phyloP scores from a whole-genome alignment of 2,797 vertebrate genomes.

The Pogonophryne albipinna region DNA sequence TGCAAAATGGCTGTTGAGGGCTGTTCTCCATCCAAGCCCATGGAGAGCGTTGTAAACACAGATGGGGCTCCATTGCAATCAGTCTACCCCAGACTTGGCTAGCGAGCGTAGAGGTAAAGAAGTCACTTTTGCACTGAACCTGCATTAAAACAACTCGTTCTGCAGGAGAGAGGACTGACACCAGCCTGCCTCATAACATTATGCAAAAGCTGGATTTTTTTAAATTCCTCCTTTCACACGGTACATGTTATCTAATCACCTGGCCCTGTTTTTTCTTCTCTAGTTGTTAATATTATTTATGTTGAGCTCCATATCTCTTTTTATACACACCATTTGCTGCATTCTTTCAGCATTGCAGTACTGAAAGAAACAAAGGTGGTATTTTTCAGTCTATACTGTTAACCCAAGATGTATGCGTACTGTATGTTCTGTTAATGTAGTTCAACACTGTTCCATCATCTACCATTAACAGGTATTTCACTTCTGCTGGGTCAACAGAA shows the following conservation, averaged over 20 bases:
- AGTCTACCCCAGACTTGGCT: slow-evolving; percentile 61
- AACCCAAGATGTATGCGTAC: slow-evolving; percentile 18
- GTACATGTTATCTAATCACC: slow-evolving; percentile 20
- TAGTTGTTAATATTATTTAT: slow-evolving; percentile 41
- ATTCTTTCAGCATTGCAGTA: slow-evolving; percentile 39
- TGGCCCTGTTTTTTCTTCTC: slow-evolving; percentile 30
- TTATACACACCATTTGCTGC: slow-evolving; percentile 52
- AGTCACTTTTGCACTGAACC: slow-evolving; percentile 82
- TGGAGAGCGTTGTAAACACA: slow-evolving; percentile 57
- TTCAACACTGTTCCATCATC: slow-evolving; percentile 24
- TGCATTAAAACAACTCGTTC: slow-evolving; percentile 55
- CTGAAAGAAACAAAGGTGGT: slow-evolving; percentile 73
- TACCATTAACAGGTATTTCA: slow-evolving; percentile 28
- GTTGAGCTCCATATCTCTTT: slow-evolving; percentile 44
- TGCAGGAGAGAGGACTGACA: slow-evolving; percentile 57
- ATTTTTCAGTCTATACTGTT: slow-evolving; percentile 59
- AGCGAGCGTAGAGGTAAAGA: slow-evolving; percentile 52
- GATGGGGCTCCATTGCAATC: slow-evolving; percentile 66
- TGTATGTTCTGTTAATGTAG: slow-evolving; percentile 22
- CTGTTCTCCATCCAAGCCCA: slow-evolving; percentile 51
- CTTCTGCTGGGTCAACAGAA: slow-evolving; percentile 52
- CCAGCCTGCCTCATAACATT: slow-evolving; percentile 83
- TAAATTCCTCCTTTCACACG: slow-evolving; percentile 27
- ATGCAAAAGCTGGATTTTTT: slow-evolving; percentile 80
- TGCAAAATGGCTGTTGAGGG: slow-evolving; percentile 30